These are phyloP conservation scores for Lycaena phlaeas DNA, from an alignment of 2,888 invertebrate species.

Conservation along the genomic window DNA sequence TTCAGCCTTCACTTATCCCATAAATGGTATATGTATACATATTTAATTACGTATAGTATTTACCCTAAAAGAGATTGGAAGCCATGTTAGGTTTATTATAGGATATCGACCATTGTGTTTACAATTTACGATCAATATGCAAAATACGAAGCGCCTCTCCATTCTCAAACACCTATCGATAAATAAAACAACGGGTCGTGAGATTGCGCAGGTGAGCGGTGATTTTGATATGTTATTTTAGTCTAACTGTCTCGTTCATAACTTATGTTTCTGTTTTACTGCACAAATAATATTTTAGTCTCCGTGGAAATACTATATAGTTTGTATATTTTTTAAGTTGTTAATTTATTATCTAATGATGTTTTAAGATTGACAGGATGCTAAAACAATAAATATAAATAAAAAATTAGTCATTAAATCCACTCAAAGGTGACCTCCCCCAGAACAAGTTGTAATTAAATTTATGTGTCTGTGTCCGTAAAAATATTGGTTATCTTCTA, in stretches of 20 bases:
- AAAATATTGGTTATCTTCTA: too few species aligned
- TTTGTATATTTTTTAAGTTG: background rate
- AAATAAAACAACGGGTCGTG: slow-evolving; percentile 36
- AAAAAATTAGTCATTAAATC: too few species aligned
- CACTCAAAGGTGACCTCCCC: too few species aligned
- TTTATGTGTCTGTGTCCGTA: too few species aligned
- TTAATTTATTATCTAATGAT: too few species aligned
- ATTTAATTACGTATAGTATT: background rate
- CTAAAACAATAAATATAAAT: too few species aligned
- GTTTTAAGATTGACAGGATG: too few species aligned
- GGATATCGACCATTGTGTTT: slow-evolving; percentile 46
- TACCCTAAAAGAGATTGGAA: slow-evolving; percentile 6
- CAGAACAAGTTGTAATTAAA: too few species aligned
- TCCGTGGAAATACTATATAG: background rate
- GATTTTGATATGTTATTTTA: slow-evolving; percentile 53
- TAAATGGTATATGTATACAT: too few species aligned
- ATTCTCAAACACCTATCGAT: slow-evolving; percentile 56
- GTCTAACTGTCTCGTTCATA: slow-evolving; percentile 37
- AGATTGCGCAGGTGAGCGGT: slow-evolving; percentile 60
- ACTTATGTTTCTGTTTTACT: slow-evolving; percentile 17
- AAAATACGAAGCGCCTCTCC: slow-evolving; percentile 65
- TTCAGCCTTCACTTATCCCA: too few species aligned
- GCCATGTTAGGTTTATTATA: slow-evolving; percentile 1
- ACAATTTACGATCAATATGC: slow-evolving; percentile 60
- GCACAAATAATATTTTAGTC: slow-evolving; percentile 1